Conservation (phyloP, 1,140 invertebrate species). For the Oreohelix idahoensis region DNA sequence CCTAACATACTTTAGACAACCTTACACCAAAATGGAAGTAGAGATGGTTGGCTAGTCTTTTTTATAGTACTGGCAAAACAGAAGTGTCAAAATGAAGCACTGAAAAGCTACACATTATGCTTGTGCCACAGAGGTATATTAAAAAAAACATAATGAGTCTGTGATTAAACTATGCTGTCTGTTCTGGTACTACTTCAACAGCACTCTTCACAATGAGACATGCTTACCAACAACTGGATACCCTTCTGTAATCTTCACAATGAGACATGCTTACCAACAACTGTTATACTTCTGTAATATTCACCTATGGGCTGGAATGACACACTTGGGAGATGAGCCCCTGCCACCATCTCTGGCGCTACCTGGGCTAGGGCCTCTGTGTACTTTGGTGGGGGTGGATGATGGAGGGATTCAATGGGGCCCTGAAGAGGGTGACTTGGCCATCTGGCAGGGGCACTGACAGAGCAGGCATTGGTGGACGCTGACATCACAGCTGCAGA, state of each 20-base stretch:
- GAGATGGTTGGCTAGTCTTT: too few relatives aligned
- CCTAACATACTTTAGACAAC: too few relatives aligned
- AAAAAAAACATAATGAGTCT: too few relatives aligned
- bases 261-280: constrained; percentile 24
- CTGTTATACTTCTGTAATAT: background rate
- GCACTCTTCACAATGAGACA: background rate
- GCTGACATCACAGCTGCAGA: constrained; percentile 12
- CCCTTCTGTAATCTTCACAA: background rate
- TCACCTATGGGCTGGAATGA: constrained; percentile 31
- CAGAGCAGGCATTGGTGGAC: constrained; percentile 8
- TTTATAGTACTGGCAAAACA: too few relatives aligned
- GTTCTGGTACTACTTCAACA: too few relatives aligned
- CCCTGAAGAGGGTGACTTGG: constrained; percentile 15
- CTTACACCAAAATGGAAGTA: too few relatives aligned
- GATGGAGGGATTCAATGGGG: background rate
- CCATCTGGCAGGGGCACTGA: background rate
- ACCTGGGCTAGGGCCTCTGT: constrained; percentile 32
- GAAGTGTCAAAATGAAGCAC: too few relatives aligned
- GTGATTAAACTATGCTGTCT: too few relatives aligned
- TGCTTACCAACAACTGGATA: constrained; percentile 30
- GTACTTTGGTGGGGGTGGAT: constrained; percentile 35
- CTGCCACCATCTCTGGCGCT: constrained; percentile 21
- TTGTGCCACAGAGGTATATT: too few relatives aligned
- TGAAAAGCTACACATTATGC: too few relatives aligned
- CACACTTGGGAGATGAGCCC: background rate